Evolutionary conservation across 2,888 invertebrate species (phyloP), one percentile per base, ranked within the genome.

Genomic region (Uloborus plumipes): DNA sequence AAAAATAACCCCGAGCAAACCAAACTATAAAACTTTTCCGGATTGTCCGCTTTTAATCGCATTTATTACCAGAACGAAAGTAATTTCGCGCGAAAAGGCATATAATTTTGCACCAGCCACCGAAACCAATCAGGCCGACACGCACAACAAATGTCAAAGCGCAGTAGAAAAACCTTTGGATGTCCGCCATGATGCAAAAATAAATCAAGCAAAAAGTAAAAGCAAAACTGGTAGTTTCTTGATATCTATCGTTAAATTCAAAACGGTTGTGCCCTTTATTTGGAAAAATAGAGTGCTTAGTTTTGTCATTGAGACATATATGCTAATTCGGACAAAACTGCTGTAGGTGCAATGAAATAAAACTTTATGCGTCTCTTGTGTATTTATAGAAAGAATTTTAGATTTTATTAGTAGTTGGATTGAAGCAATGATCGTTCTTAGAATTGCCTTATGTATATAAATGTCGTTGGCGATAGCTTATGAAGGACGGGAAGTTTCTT

Each of bases 61-160:
- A 58, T 75, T 75, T 65, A 58, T 59, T 66, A 20, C 64, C 16
- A 39, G 11, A 20, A 22, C 20, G 39, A 74, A 55, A 65, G 74
- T 65, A 74, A 74, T 65, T 74, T 74, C 22, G 47, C 31, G 47
- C 39, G 7, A 26, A 64, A 74, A 65, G 16, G 47, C 62, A 20
- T 61, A 22, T 61, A 61, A 61, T 72, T 72, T 51, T 13, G 58
- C 70, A 15, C 20, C 15, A 16, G 18, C 58, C 14, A 1, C 49
- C 47, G 31, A 39, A 39, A 39, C 39, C 39, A 39, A 59, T 20
- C 26, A 72, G 55, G 9, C 7, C 15, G 64, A 65, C 74, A 74
- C 55, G 74, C 74, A 31, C 65, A 65, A 47, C 65, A 58, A 47
- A 39, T 65, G 74, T 65, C 61, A 55, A 26, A 15, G 13, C 20